Base-by-base conservation (phyloP, 1,140 invertebrate genomes). In the Choristoneura fumiferana region DNA sequence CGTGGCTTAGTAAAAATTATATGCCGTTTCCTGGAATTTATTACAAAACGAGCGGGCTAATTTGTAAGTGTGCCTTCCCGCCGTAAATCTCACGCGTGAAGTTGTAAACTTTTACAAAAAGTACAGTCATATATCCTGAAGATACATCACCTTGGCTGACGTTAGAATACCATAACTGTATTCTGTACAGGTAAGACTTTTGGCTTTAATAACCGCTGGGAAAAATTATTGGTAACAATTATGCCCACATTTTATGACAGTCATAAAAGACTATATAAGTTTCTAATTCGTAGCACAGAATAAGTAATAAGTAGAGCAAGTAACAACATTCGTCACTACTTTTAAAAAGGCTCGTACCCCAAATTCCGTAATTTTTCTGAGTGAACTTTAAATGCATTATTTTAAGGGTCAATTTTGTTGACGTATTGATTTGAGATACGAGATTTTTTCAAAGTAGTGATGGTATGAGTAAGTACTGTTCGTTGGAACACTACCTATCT, bases 101-200 rank as follows among this genome's bases (percentile, higher is more conserved):
- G 67, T 70, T 67, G 66, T 68, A 72, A 76, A 73, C 55, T 71
- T 75, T 70, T 63, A 58, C 65, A 78, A 69, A 68, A 68, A 71
- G 63, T 66, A 72, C 55, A 39, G 63, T 37, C 58, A 66, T 72
- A 72, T 72, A 72, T 72, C 60, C 58, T 15, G 58, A 57, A 72
- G 65, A 66, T 72, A 72, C 62, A 69, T 67, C 63, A 72, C 62
- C 37, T 33, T 6, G 55, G 54, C 55, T 63, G 69, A 72, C 69
- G 58, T 64, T 64, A 69, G 63, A 62, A 66, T 72, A 64, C 63
- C 67, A 49, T 18, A 49, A 18, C 43, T 10, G n/a, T 49, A 5
- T 12, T 49, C 12, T 22, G n/a, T 9, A 6, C 22, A 49, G 18
- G 22, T 10, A 4, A 17, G 18, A 12, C 29, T 18, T 45, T 45